A percentile compares a stretch with the other conserved stretches of the same genome.
These are phyloP conservation scores for Tiliacea aurago DNA, from an alignment of 2,888 invertebrate genomes.

Conservation along the genomic window DNA sequence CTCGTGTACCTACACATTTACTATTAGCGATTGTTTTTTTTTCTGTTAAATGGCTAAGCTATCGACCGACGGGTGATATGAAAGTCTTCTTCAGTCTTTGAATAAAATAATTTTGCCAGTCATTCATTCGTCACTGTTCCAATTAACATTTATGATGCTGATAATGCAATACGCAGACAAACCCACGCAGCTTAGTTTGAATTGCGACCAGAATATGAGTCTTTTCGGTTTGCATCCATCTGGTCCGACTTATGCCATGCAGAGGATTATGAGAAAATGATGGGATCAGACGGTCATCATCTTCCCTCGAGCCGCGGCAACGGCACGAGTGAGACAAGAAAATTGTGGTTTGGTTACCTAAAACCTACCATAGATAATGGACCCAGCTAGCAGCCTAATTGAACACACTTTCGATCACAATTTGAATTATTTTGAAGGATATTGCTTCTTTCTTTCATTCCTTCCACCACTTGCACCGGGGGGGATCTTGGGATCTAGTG, in stretches of 20 bases:
- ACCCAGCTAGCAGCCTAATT: too few species aligned
- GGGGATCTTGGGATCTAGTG: too few species aligned
- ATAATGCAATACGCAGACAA: not conserved
- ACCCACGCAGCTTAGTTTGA: not conserved
- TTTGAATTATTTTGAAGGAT: too few species aligned
- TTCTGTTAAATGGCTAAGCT: not conserved
- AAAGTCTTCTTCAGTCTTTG: not conserved
- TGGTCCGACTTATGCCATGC: not conserved
- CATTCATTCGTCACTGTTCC: not conserved
- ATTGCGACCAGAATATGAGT: not conserved
- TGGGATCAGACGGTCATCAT: not conserved
- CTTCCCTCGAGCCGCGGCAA: not conserved
- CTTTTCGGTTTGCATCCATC: not conserved
- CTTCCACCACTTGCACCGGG: too few species aligned
- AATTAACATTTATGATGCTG: not conserved
- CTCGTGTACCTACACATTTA: conserved; percentile 21
- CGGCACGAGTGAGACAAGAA: not conserved
- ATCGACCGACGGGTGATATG: not conserved
- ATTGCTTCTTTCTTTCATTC: too few species aligned
- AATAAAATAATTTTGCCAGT: not conserved
- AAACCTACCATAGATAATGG: too few species aligned
- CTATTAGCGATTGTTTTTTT: conserved; percentile 30
- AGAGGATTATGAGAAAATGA: not conserved
- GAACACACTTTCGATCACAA: too few species aligned
- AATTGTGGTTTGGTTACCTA: too few species aligned